These are phyloP conservation scores for Malurus alboscapulatus DNA, from an alignment of 2,113 vertebrate genomes.

Conservation along the genomic window DNA sequence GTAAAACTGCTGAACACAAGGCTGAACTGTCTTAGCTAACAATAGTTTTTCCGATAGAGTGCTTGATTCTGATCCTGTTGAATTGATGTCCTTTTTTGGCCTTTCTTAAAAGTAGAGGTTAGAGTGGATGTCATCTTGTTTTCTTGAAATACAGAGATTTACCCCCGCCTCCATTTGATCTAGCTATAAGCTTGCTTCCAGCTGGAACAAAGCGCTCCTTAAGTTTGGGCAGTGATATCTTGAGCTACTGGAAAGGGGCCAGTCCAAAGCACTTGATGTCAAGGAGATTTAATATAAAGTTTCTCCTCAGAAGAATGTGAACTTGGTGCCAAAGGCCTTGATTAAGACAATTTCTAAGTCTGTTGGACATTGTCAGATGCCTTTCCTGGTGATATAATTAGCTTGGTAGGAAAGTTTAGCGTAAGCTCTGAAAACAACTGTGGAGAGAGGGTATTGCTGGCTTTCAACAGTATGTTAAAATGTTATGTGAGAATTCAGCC, in stretches of 20 bases:
- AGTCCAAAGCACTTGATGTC: slow-evolving; percentile 39
- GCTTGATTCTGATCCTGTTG: slow-evolving; percentile 16
- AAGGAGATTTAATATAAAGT: slow-evolving; percentile 46
- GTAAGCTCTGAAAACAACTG: slow-evolving; percentile 28
- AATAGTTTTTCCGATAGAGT: neutral
- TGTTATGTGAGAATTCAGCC: slow-evolving; percentile 8
- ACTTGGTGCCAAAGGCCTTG: slow-evolving; percentile 40
- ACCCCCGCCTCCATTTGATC: slow-evolving; percentile 28
- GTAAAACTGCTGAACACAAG: neutral
- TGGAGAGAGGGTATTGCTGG: neutral
- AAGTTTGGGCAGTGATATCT: slow-evolving; percentile 30
- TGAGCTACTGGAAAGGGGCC: slow-evolving; percentile 33
- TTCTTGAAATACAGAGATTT: slow-evolving; percentile 40
- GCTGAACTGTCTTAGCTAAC: neutral
- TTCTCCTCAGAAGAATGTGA: slow-evolving; percentile 41
- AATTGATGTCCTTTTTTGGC: slow-evolving; percentile 26
- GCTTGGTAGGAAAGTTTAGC: slow-evolving; percentile 39
- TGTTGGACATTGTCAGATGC: slow-evolving; percentile 47
- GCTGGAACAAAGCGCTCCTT: slow-evolving; percentile 43
- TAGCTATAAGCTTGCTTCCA: slow-evolving; percentile 21
- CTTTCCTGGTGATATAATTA: slow-evolving; percentile 43
- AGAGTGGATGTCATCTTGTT: slow-evolving; percentile 24
- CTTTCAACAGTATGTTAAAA: neutral
- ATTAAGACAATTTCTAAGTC: slow-evolving; percentile 38
- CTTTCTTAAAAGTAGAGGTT: slow-evolving; percentile 24